phyloP scores from a whole-genome alignment of 37 sponge, comb jelly and placozoan genomes.

The Halichondria panicea region DNA sequence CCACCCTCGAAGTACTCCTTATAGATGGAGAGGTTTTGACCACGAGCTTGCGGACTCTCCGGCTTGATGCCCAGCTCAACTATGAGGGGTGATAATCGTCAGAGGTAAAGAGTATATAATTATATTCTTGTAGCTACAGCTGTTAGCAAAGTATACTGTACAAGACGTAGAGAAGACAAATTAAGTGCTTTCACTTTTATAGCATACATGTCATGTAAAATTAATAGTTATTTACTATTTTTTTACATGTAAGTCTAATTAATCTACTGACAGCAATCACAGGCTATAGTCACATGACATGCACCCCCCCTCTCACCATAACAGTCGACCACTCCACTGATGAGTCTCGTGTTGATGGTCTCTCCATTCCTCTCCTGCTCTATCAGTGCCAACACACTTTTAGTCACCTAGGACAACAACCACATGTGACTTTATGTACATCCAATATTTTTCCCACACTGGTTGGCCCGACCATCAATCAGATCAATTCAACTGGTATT shows the following conservation, averaged over 20 bases:
- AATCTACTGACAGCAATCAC: not conserved
- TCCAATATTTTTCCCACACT: too few relatives aligned
- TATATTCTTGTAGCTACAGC: too few relatives aligned
- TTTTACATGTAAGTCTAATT: not conserved
- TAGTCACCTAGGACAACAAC: constrained; percentile 83
- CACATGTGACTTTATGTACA: too few relatives aligned
- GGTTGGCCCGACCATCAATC: too few relatives aligned
- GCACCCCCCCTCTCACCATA: constrained; percentile 68
- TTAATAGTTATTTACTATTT: too few relatives aligned
- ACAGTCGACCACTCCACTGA: constrained; percentile 88
- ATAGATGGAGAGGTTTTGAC: constrained; percentile 80
- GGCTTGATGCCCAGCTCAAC: constrained; percentile 87
- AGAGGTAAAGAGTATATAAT: too few relatives aligned
- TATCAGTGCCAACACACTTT: constrained; percentile 87
- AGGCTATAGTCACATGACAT: not conserved
- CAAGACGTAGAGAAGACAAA: too few relatives aligned
- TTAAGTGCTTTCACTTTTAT: too few relatives aligned
- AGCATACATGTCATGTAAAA: too few relatives aligned
- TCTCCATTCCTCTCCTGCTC: constrained; percentile 96
- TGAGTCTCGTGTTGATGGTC: constrained; percentile 91
- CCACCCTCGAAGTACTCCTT: constrained; percentile 76
- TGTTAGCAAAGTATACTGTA: too few relatives aligned
- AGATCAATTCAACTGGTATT: too few relatives aligned
- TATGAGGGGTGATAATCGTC: constrained; percentile 14
- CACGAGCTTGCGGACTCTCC: constrained; percentile 67